Evolutionary conservation across 2,888 invertebrate genomes (phyloP), one percentile per base, ranked within the genome.

Genomic region (Acleris sparsana): DNA sequence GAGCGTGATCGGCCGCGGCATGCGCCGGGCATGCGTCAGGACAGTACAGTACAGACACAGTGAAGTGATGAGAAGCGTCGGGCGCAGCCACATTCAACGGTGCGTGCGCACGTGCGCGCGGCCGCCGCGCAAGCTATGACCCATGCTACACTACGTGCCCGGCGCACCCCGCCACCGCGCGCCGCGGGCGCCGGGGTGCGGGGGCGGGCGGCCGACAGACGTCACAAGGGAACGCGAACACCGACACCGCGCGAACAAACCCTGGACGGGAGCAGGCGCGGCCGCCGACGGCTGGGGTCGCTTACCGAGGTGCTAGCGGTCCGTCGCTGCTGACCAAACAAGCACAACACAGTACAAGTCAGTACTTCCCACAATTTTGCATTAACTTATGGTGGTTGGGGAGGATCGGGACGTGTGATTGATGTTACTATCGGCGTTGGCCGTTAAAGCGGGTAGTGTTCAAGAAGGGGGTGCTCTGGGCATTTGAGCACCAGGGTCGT

Each of bases 291-390:
- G 61, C 63, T 25, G 46, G 48, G 60, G 80, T 86, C 86, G 89
- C 92, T 92, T 92, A 92, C 92, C 92, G 89, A 89, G 88, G 86
- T 82, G 87, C 91, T 92, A 91, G 86, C 91, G 91, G 88, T 90
- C 92, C 92, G 91, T 89, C 83, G 92, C 92, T 90, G 92, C 92
- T 90, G 92, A 90, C 90, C 92, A 90, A 90, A 91, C 89, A 92
- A 92, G 91, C 89, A 89, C 85, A 91, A 91, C 87, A 90, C 83
- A 86, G 89, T 88, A 88, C 89, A 88, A 80, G 86, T 92, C 91
- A 92, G 89, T 92, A 87, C 86, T 86, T 85, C 87, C 88, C 88
- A 83, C 85, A 84, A 86, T 83, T 84, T 87, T 80, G 84, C 80
- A 85, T 80, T 79, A 73, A 80, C 75, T 80, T 80, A 78, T 80